These are phyloP conservation scores for Rhopilema esculentum DNA, from an alignment of 30 jellyfish, hydroid and myxozoan genomes.

Conservation along the genomic window DNA sequence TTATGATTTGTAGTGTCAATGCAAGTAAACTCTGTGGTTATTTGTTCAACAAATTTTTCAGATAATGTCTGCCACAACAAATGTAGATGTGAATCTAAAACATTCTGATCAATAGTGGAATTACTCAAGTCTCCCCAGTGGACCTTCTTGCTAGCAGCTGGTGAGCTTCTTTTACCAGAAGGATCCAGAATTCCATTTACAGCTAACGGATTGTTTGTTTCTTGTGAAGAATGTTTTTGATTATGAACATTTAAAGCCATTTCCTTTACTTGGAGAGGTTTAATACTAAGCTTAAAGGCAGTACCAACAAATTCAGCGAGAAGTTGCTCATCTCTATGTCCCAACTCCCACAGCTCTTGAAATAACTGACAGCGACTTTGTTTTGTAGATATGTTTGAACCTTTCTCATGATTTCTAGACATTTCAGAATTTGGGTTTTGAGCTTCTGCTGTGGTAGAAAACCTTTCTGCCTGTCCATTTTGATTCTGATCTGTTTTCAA, in stretches of 20 bases:
- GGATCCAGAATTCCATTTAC: not conserved
- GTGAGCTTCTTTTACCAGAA: not conserved
- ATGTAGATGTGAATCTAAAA: conserved; percentile 24
- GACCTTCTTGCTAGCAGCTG: conserved; percentile 18
- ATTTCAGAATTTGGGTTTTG: conserved; percentile 10
- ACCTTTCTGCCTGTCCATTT: conserved; percentile 4
- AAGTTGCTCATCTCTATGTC: conserved; percentile 37
- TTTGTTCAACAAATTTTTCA: not conserved
- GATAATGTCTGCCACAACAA: conserved; percentile 36
- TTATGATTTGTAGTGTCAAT: conserved; percentile 8
- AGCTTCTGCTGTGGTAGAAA: not conserved
- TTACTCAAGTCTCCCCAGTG: conserved; percentile 50
- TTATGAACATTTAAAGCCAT: not conserved
- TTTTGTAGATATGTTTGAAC: not conserved
- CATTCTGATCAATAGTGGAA: not conserved
- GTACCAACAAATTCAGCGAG: conserved; percentile 12
- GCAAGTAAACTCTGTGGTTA: not conserved
- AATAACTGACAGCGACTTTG: conserved; percentile 31
- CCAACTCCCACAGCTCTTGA: conserved; percentile 42
- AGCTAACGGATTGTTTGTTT: not conserved
- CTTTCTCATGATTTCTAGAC: not conserved
- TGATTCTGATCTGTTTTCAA: conserved; percentile 1
- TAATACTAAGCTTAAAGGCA: not conserved
- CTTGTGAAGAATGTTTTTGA: not conserved
- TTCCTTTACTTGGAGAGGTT: not conserved